Base-by-base conservation (phyloP, 2,888 invertebrate genomes). In the Rotaria macrura region DNA sequence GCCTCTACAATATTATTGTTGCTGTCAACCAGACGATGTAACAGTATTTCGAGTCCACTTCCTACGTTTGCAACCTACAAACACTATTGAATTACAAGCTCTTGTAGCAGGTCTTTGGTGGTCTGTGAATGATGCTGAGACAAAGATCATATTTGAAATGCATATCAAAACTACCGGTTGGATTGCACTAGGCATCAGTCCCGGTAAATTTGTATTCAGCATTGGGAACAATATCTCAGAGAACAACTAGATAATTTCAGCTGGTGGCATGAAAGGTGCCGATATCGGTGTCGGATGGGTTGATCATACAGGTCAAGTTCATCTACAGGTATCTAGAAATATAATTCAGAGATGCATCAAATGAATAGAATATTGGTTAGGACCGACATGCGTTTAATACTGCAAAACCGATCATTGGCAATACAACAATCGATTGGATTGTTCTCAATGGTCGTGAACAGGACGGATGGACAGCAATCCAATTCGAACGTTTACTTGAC, bases 241-340 rank as follows among this genome's bases (percentile, higher is more conserved):
- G 23, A 52, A 23, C 52, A 23, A 20, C 23, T 7, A 52, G 20
- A 52, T 5, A 52, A n/a, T n/a, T n/a, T n/a, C 93, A 86, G 94
- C 93, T 89, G 94, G 95, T 87, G 93, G 93, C 88, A 94, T 94
- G 93, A 93, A 93, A 89, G 94, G 94, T 84, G 93, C 95, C 87
- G 96, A 96, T 92, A 93, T 96, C 92, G 94, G 95, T 88, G 93
- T 96, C 90, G 95, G 94, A 87, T 96, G 96, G 95, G 94, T 96
- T 14, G 87, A 87, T 25, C 52, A 52, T 23, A 23, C 52, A 6
- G 52, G 52, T 52, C 52, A 52, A 52, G 6, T 52, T 5, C 52
- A 52, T 52, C 23, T 52, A 6, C 23, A 52, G 23, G 52, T 52
- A 52, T 52, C 23, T 52, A 23, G 6, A 23, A 23, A 3, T 20